Percentiles rank a stretch among this genome's conserved stretches.
Evolutionary conservation across 2,113 vertebrate species (phyloP).

Genomic region (Motacilla alba): DNA sequence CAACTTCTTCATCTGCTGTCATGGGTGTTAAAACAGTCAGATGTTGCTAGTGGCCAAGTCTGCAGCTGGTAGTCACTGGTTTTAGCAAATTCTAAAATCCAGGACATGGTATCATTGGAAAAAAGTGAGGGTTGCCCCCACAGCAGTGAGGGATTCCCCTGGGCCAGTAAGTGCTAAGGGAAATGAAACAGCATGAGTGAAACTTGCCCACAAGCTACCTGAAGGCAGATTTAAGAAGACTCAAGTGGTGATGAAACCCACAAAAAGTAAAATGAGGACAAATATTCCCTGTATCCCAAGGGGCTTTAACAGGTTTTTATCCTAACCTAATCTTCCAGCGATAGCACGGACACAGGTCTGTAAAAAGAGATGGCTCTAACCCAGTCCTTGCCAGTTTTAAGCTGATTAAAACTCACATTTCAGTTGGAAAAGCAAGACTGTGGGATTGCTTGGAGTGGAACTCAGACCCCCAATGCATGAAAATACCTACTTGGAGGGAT

Average conservation of each 20-base stretch:
- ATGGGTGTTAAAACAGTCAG: background rate
- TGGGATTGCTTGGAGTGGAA: background rate
- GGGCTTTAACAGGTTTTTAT: background rate
- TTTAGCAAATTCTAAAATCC: background rate
- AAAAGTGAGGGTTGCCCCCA: background rate
- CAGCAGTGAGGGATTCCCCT: background rate
- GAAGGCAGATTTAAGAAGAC: background rate
- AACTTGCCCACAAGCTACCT: background rate
- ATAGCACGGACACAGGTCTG: background rate
- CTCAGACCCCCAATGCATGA: background rate
- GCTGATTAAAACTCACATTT: background rate
- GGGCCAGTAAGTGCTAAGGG: background rate
- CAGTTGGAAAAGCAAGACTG: background rate
- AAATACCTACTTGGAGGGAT: background rate
- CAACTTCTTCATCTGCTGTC: background rate
- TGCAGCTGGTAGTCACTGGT: background rate
- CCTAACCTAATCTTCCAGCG: background rate
- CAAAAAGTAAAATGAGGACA: background rate
- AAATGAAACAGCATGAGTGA: background rate
- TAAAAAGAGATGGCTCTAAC: background rate
- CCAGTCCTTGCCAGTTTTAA: background rate
- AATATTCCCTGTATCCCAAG: background rate
- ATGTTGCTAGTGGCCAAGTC: background rate
- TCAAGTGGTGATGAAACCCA: background rate
- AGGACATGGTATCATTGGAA: background rate